A percentile compares a stretch with the other conserved stretches of the same genome.
Evolutionary conservation across 2,797 vertebrate species (phyloP).

Genomic region (Molossus molossus): DNA sequence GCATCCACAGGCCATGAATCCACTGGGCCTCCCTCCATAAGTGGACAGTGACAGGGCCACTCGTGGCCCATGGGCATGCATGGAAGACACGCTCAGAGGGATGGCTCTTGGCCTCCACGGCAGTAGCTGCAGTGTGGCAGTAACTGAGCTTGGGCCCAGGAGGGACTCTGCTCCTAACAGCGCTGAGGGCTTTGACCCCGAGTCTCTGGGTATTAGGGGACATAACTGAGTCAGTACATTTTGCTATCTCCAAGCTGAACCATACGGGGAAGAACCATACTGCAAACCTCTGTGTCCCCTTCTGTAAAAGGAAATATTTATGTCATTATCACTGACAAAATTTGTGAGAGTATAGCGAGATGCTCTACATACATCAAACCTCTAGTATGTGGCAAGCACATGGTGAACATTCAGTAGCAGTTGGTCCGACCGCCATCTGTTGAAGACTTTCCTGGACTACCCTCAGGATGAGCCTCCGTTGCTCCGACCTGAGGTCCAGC

Average conservation of each 20-base stretch:
- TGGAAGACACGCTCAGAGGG: background rate
- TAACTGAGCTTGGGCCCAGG: background rate
- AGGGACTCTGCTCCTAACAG: too few species aligned
- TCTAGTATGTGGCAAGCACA: rapidly evolving
- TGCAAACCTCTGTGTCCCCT: background rate
- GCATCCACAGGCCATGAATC: background rate
- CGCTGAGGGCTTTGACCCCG: background rate
- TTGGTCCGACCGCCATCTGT: too few species aligned
- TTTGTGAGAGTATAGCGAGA: background rate
- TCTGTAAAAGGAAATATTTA: background rate
- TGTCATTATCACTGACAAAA: background rate
- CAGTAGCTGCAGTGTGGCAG: rapidly evolving
- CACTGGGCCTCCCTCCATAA: background rate
- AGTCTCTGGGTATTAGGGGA: background rate
- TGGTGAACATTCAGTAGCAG: too few species aligned
- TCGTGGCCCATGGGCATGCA: rapidly evolving
- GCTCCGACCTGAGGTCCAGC: too few species aligned
- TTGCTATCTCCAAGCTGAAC: background rate
- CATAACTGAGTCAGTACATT: background rate
- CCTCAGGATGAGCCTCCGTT: background rate
- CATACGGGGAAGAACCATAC: background rate
- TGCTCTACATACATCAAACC: background rate
- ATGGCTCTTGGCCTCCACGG: background rate
- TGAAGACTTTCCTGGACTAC: background rate
- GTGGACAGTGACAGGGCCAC: background rate